Conservation (phyloP, 2,888 invertebrate species). For the Eustalomyia histrio region DNA sequence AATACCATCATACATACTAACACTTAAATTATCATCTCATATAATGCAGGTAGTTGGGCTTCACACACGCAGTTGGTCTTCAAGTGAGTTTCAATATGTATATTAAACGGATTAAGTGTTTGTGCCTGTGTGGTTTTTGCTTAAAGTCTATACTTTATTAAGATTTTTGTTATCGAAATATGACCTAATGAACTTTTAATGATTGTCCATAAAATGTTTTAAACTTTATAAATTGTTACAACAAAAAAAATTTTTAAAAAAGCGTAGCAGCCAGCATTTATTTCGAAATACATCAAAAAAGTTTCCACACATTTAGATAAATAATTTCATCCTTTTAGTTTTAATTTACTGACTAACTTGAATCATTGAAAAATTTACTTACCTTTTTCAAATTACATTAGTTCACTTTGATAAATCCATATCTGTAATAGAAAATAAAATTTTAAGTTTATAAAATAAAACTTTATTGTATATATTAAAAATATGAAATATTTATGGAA, state of each 20-base stretch:
- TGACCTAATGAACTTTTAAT: slow-evolving; percentile 20
- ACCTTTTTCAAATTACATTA: background rate
- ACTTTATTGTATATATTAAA: background rate
- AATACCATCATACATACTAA: slow-evolving; percentile 19
- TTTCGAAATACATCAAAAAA: too few species aligned
- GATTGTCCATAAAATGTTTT: background rate
- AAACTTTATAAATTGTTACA: too few species aligned
- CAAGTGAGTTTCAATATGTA: slow-evolving; percentile 5
- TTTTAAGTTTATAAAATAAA: too few species aligned
- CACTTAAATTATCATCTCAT: slow-evolving; percentile 39
- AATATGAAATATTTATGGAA: background rate
- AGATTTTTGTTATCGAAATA: background rate
- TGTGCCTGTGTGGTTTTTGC: background rate
- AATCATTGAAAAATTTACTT: background rate
- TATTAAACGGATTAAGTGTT: background rate
- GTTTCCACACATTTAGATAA: too few species aligned
- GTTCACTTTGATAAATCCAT: background rate
- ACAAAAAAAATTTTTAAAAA: too few species aligned
- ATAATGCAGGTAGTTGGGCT: slow-evolving; percentile 19
- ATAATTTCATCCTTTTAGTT: too few species aligned
- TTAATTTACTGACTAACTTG: background rate
- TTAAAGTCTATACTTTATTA: slow-evolving; percentile 9
- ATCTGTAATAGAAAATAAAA: background rate
- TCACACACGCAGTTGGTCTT: background rate
- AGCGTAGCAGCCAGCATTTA: too few species aligned